Evolutionary conservation across 2,797 vertebrate species (phyloP).

Genomic region (Hirundo rustica): DNA sequence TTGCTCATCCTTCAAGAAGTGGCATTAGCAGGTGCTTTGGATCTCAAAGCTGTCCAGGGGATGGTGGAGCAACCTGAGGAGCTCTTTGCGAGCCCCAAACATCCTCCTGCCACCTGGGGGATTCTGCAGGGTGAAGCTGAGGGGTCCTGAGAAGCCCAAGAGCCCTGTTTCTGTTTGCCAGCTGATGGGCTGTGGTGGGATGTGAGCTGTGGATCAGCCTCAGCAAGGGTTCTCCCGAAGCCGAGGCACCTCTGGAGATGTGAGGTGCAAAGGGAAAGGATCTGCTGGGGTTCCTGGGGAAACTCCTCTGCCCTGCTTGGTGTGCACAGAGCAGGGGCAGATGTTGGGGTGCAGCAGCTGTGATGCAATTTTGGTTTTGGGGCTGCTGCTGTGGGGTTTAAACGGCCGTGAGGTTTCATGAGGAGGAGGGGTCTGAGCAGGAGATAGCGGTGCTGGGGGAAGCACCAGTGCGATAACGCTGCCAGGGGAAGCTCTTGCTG

Average conservation of each 20-base stretch:
- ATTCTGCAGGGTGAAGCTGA: background rate
- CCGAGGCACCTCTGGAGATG: background rate
- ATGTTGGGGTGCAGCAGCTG: background rate
- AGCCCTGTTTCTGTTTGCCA: background rate
- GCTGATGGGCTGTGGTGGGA: background rate
- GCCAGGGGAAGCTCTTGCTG: rapidly evolving
- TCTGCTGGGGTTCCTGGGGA: background rate
- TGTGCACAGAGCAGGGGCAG: background rate
- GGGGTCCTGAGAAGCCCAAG: background rate
- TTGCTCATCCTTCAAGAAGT: background rate
- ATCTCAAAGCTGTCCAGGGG: background rate
- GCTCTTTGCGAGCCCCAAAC: background rate
- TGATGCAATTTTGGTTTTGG: background rate
- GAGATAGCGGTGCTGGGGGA: background rate
- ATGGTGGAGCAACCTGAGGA: background rate
- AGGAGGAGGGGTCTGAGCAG: background rate
- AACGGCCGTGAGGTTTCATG: rapidly evolving
- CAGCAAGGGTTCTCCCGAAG: background rate
- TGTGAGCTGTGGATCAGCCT: background rate
- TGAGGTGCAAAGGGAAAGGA: background rate
- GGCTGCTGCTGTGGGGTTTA: background rate
- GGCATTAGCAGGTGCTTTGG: background rate
- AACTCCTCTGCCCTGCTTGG: background rate
- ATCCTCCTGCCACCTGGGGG: background rate
- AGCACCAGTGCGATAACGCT: rapidly evolving